Conservation (phyloP, 2,888 invertebrate genomes). For the Serripes groenlandicus region DNA sequence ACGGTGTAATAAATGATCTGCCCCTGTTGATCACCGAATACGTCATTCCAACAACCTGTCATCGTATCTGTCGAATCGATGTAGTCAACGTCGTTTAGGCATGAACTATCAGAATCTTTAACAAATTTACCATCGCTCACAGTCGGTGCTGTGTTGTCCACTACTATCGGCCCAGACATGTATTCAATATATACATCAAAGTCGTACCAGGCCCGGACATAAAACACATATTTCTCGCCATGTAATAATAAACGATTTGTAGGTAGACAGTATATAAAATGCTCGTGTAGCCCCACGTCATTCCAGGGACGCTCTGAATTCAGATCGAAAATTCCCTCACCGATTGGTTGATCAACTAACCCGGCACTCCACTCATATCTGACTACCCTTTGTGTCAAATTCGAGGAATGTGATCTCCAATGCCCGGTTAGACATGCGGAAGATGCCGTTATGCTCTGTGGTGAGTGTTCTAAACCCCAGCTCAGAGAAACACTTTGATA, state of each 20-base stretch:
- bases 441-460: slow-evolving; percentile 18
- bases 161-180: slow-evolving; percentile 48
- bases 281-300: slow-evolving; percentile 43
- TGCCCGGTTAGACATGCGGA: slow-evolving; percentile 37
- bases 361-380: slow-evolving; percentile 70
- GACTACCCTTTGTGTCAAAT: background rate
- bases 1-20: slow-evolving; percentile 41
- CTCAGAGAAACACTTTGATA: background rate
- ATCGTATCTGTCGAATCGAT: slow-evolving; percentile 51
- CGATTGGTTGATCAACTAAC: slow-evolving; percentile 28
- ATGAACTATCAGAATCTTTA: slow-evolving; percentile 53
- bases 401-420: background rate
- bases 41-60: slow-evolving; percentile 64
- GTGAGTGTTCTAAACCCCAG: slow-evolving; percentile 5
- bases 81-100: slow-evolving; percentile 62
- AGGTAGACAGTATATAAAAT: slow-evolving; percentile 53
- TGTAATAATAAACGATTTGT: slow-evolving; percentile 31
- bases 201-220: slow-evolving; percentile 66
- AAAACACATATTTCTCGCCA: slow-evolving; percentile 47
- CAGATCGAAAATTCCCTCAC: slow-evolving; percentile 58
- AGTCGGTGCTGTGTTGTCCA: slow-evolving; percentile 65
- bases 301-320: slow-evolving; percentile 51
- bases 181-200: slow-evolving; percentile 35
- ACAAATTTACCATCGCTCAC: slow-evolving; percentile 56
- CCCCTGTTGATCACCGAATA: slow-evolving; percentile 64